phyloP scores from a whole-genome alignment of 2,113 vertebrate genomes.

The Mola mola region DNA sequence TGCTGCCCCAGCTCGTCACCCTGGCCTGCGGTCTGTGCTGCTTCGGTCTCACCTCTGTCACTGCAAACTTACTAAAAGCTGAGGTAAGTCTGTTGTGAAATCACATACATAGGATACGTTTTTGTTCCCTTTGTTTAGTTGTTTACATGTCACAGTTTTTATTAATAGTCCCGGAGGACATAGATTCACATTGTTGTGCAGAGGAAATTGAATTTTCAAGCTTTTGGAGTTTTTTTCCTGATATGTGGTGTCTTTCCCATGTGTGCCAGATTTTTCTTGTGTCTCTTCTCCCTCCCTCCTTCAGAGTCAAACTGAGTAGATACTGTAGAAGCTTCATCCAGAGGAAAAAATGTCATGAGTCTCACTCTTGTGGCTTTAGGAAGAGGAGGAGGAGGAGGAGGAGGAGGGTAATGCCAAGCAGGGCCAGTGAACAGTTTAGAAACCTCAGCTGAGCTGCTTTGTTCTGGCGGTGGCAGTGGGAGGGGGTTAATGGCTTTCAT shows the following conservation, averaged over 20 bases:
- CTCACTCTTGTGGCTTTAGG: constrained; percentile 36
- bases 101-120: neutral
- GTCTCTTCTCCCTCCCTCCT: neutral
- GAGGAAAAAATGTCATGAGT: constrained; percentile 29
- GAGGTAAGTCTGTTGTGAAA: constrained; percentile 72
- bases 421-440: constrained; percentile 26
- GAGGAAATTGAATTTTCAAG: neutral
- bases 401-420: constrained; percentile 1
- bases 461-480: constrained; percentile 59
- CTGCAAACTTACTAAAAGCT: constrained; percentile 73
- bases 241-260: neutral
- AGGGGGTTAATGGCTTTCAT: constrained; percentile 68
- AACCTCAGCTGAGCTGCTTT: constrained; percentile 71
- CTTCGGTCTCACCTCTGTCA: constrained; percentile 63
- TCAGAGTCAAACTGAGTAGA: neutral
- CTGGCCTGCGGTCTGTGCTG: constrained; percentile 67
- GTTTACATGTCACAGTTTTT: neutral
- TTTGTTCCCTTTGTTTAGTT: neutral
- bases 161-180: neutral
- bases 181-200: neutral
- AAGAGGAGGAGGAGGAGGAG: constrained; percentile 2
- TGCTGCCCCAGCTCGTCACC: constrained; percentile 71
- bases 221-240: neutral
- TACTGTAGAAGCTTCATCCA: constrained; percentile 14
- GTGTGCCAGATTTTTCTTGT: neutral